These are phyloP conservation scores for Hoplias malabaricus DNA, from an alignment of 2,113 vertebrate genomes.

Conservation along the genomic window DNA sequence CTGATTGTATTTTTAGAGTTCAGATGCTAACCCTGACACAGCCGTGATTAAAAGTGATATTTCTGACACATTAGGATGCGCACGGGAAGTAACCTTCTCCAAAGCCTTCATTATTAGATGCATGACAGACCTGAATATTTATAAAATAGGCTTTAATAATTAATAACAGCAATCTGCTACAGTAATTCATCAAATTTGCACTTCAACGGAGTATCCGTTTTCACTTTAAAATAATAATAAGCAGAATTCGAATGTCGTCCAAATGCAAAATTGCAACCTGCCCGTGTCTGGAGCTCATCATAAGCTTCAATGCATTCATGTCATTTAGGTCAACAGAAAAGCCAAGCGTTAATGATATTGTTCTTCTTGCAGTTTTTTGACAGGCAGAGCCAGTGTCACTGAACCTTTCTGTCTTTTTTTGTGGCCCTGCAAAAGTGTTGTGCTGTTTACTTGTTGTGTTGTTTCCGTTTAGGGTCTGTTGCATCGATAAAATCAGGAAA, in stretches of 20 bases:
- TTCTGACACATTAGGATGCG: slow-evolving; percentile 82
- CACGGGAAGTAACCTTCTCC: slow-evolving; percentile 83
- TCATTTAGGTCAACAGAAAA: slow-evolving; percentile 45
- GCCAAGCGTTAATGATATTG: slow-evolving; percentile 36
- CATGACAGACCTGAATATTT: slow-evolving; percentile 99
- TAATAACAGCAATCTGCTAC: slow-evolving; percentile 99
- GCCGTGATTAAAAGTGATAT: slow-evolving; percentile 83
- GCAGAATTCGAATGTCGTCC: slow-evolving; percentile 77
- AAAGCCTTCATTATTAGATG: slow-evolving; percentile 85
- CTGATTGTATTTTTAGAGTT: slow-evolving; percentile 54
- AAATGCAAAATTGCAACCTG: slow-evolving; percentile 76
- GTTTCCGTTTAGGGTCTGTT: slow-evolving; percentile 66
- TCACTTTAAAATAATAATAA: slow-evolving; percentile 86
- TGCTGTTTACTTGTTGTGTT: slow-evolving; percentile 54
- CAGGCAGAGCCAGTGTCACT: slow-evolving; percentile 16
- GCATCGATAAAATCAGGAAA: slow-evolving; percentile 75
- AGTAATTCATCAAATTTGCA: slow-evolving; percentile 88
- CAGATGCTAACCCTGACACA: slow-evolving; percentile 70
- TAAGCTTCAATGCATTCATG: slow-evolving; percentile 56
- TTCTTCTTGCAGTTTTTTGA: slow-evolving; percentile 31
- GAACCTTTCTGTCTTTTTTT: slow-evolving; percentile 45
- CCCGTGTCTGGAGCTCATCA: slow-evolving; percentile 53
- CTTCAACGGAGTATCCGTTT: slow-evolving; percentile 85
- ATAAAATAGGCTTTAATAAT: slow-evolving; percentile 99
- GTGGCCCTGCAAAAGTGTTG: slow-evolving; percentile 57